Percentiles rank a stretch among this genome's conserved stretches.
These are phyloP conservation scores for Dipus sagitta DNA, from an alignment of 2,797 vertebrate species.

Conservation along the genomic window DNA sequence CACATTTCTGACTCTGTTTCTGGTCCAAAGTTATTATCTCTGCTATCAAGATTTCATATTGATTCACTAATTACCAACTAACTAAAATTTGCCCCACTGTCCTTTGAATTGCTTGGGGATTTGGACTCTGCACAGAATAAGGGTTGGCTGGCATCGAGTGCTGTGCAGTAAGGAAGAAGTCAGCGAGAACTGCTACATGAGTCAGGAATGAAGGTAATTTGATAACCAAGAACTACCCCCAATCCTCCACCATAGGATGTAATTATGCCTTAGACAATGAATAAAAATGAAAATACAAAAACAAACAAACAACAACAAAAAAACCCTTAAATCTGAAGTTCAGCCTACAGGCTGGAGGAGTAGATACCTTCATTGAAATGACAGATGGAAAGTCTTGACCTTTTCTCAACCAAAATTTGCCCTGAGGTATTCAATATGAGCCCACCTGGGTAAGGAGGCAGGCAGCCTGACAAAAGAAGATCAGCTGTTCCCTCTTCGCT, in stretches of 20 bases:
- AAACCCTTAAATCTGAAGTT: neutral
- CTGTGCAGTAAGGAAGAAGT: neutral
- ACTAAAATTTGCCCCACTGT: neutral
- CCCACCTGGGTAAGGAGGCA: neutral
- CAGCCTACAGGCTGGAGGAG: neutral
- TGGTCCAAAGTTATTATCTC: neutral
- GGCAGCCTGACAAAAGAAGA: neutral
- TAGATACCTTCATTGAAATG: neutral
- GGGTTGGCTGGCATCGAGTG: neutral
- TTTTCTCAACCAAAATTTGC: neutral
- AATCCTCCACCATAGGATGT: neutral
- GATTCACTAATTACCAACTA: neutral
- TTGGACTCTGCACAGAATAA: too few relatives aligned
- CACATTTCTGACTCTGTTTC: neutral
- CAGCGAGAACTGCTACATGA: neutral
- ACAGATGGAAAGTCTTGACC: neutral
- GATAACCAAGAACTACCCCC: neutral
- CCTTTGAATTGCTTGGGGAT: neutral
- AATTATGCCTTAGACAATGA: neutral
- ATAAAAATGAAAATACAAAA: neutral
- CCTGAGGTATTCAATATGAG: neutral
- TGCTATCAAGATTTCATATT: neutral
- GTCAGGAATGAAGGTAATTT: neutral
- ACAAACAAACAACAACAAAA: neutral
- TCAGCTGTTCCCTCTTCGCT: neutral